Percentiles rank a stretch among this genome's conserved stretches.
These are phyloP conservation scores for Lasioglossum calceatum DNA, from an alignment of 2,888 invertebrate species.

Conservation along the genomic window DNA sequence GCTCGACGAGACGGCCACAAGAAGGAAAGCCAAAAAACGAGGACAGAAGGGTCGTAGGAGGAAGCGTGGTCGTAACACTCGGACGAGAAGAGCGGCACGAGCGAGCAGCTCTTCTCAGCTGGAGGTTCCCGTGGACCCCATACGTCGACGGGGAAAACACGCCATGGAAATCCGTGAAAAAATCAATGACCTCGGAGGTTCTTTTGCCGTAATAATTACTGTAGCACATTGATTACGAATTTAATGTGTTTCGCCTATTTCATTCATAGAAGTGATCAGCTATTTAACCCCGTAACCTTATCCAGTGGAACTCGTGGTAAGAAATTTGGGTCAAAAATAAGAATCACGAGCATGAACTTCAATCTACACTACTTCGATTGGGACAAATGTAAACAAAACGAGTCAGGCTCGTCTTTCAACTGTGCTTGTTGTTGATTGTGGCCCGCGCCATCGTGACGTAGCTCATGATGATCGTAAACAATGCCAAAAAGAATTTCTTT, in stretches of 20 bases:
- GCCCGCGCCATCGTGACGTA: too few species aligned
- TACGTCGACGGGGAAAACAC: conserved; percentile 40
- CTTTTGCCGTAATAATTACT: not conserved
- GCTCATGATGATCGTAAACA: too few species aligned
- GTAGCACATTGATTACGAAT: not conserved
- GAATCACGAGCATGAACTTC: too few species aligned
- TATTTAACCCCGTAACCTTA: too few species aligned
- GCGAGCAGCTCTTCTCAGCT: conserved; percentile 55
- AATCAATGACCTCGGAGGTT: not conserved
- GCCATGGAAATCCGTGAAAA: conserved; percentile 21
- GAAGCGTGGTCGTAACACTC: conserved; percentile 13
- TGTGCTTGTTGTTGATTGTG: too few species aligned
- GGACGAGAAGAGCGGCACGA: conserved; percentile 27
- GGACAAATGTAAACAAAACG: too few species aligned
- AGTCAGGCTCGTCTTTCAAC: too few species aligned
- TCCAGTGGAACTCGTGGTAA: too few species aligned
- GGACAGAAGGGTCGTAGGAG: conserved; percentile 18
- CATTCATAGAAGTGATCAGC: too few species aligned
- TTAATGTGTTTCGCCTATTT: not conserved
- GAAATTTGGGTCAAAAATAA: too few species aligned
- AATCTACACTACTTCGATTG: too few species aligned
- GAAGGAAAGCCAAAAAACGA: conserved; percentile 41
- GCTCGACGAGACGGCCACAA: conserved; percentile 33
- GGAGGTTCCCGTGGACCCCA: conserved; percentile 56
- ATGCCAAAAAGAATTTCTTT: too few species aligned